Evolutionary conservation across 2,888 invertebrate species (phyloP), one percentile per base, ranked within the genome.

Genomic region (Chrysolina americana): DNA sequence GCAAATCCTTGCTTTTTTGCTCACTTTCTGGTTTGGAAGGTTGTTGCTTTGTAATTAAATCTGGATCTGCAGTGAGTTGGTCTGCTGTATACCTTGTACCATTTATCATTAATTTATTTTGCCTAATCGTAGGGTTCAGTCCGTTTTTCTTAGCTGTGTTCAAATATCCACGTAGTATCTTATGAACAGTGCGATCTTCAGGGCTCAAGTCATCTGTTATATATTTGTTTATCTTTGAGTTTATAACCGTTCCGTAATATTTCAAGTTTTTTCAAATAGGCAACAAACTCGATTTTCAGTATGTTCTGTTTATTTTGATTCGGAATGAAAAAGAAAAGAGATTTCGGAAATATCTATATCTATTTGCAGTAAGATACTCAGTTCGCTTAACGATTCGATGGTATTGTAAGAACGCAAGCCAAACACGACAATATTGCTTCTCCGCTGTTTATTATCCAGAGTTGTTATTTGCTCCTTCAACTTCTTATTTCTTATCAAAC

Each of bases 211-310:
- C 62, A 1, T 62, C 62, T n/a, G n/a, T n/a, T n/a, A n/a, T n/a
- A n/a, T n/a, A n/a, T 62, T 2, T 62, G 6, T 13, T 15, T 28
- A 5, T 62, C 23, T 28, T 28, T 21, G 28, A 62, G 62, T 23
- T 21, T 21, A 36, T 62, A 23, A 62, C 0, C 62, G 62, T 62
- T 62, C 1, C 62, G 28, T 62, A 21, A 23, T 62, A 62, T 6
- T 36, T 62, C 62, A 36, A 62, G 62, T 62, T 62, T 62, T 62
- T 62, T 62, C 23, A 62, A 62, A n/a, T 62, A 62, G 5, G 62
- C n/a, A n/a, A 62, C 62, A n/a, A 65, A 65, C 41, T 65, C 47
- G 21, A 65, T 65, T 65, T 65, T 65, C 65, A 65, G 15, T 62
- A 62, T 23, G 28, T n/a, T 6, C 5, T 44, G 44, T 1, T 44